Conservation (phyloP, 2,888 invertebrate species). For the Chalcis sispes region DNA sequence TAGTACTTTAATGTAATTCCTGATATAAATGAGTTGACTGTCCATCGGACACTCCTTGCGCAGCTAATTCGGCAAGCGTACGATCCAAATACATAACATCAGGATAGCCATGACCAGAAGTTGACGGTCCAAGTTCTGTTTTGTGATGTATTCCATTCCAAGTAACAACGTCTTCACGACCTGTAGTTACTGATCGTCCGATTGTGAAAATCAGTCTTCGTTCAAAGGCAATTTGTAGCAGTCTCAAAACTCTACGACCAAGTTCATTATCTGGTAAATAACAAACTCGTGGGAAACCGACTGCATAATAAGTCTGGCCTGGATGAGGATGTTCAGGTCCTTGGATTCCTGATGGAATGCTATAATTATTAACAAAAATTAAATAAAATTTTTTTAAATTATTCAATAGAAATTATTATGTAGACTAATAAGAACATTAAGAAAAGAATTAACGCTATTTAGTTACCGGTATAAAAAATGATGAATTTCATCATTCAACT, state of each 20-base stretch:
- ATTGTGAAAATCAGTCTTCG: slow-evolving; percentile 90
- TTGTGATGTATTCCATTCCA: slow-evolving; percentile 95
- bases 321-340: slow-evolving; percentile 87
- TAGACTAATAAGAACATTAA: too few relatives aligned
- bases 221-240: slow-evolving; percentile 90
- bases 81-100: slow-evolving; percentile 86
- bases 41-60: slow-evolving; percentile 78
- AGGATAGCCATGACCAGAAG: slow-evolving; percentile 82
- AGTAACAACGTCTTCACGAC: slow-evolving; percentile 92
- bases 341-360: slow-evolving; percentile 91
- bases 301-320: slow-evolving; percentile 91
- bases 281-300: slow-evolving; percentile 89
- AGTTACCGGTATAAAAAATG: too few relatives aligned
- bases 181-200: slow-evolving; percentile 91
- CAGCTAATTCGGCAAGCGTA: slow-evolving; percentile 79
- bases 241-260: slow-evolving; percentile 85
- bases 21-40: slow-evolving; percentile 69
- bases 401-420: too few relatives aligned
- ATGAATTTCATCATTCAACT: too few relatives aligned
- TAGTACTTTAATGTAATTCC: slow-evolving; percentile 67
- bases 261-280: slow-evolving; percentile 90
- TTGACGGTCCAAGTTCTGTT: slow-evolving; percentile 82
- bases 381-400: background rate
- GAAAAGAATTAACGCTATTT: too few relatives aligned
- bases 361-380: slow-evolving; percentile 70